Conservation (phyloP, 2,888 invertebrate genomes). For the Tridacna gigas region DNA sequence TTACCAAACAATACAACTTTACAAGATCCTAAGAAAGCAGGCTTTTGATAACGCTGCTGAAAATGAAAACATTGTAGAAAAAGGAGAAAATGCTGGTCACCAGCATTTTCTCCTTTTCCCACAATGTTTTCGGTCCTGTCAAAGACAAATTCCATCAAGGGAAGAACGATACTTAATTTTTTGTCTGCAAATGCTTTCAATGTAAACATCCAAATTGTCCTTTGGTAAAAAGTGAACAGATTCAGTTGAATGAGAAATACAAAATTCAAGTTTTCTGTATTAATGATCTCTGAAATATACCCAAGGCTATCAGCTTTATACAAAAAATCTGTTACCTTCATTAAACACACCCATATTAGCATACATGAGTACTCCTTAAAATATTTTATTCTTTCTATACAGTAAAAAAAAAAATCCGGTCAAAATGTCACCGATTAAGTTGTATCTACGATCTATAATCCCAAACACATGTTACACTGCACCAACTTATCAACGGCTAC, state of each 20-base stretch:
- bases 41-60: too few relatives aligned
- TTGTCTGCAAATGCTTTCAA: too few relatives aligned
- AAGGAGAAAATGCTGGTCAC: not conserved
- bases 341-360: slow-evolving; percentile 39
- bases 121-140: not conserved
- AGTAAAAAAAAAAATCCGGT: slow-evolving; percentile 5
- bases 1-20: too few relatives aligned
- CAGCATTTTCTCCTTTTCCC: slow-evolving; percentile 1
- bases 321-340: slow-evolving; percentile 22
- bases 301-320: too few relatives aligned
- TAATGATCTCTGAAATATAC: too few relatives aligned
- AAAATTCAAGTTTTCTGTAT: too few relatives aligned
- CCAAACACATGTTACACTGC: slow-evolving; percentile 1
- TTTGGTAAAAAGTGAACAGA: too few relatives aligned
- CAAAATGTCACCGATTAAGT: slow-evolving; percentile 20
- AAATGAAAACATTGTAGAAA: not conserved
- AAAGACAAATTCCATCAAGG: too few relatives aligned
- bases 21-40: too few relatives aligned
- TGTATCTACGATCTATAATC: slow-evolving; percentile 2
- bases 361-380: slow-evolving; percentile 22
- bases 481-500: slow-evolving; percentile 1
- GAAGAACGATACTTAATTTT: too few relatives aligned
- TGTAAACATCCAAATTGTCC: too few relatives aligned
- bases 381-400: slow-evolving; percentile 6
- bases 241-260: too few relatives aligned